Evolutionary conservation across 2,797 vertebrate species (phyloP).

Genomic region (Xiphorhynchus erythropygius): DNA sequence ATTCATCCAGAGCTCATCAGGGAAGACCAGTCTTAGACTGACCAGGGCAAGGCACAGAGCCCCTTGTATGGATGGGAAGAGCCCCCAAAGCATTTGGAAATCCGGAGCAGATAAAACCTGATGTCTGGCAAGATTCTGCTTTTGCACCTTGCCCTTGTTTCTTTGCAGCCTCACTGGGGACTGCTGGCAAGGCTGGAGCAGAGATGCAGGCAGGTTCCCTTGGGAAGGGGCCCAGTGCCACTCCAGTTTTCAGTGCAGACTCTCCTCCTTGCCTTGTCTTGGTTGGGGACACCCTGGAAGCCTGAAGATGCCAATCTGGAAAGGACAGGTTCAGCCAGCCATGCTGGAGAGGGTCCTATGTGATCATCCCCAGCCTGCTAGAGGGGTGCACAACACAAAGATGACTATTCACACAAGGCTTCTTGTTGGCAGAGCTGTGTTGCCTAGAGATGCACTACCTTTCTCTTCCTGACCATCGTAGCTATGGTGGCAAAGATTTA

Average conservation of each 20-base stretch:
- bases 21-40: not conserved
- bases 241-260: not conserved
- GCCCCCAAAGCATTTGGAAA: not conserved
- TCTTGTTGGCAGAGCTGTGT: not conserved
- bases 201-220: not conserved
- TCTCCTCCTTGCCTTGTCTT: not conserved
- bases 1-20: not conserved
- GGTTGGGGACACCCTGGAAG: not conserved
- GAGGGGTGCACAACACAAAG: not conserved
- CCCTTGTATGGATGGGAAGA: not conserved
- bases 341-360: not conserved
- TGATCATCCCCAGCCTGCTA: not conserved
- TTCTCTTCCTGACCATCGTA: not conserved
- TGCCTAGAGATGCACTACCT: not conserved
- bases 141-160: not conserved
- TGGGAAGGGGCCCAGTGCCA: fast-evolving
- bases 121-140: not conserved
- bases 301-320: not conserved
- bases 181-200: not conserved
- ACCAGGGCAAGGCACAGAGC: not conserved
- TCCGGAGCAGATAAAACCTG: not conserved
- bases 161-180: not conserved
- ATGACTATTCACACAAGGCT: not conserved
- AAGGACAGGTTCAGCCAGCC: not conserved
- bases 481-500: not conserved